These are phyloP conservation scores for Phenganax stokvisi DNA, from an alignment of 92 coral and sea anemone species.

Conservation along the genomic window DNA sequence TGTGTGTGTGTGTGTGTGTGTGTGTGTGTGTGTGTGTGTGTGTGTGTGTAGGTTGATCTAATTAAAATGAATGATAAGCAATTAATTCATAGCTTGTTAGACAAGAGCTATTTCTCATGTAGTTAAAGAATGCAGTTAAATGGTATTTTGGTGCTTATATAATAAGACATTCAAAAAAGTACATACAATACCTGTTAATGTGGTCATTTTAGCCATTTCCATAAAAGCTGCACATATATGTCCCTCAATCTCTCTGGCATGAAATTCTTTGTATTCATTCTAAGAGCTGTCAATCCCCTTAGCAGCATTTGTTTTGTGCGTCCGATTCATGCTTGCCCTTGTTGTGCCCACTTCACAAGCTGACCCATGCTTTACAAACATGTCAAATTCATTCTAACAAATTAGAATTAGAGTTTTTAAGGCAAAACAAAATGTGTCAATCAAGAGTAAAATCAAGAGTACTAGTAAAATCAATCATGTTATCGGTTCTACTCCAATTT, in stretches of 20 bases:
- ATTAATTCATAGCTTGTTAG: neutral
- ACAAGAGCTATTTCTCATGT: neutral
- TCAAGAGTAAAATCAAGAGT: too few relatives aligned
- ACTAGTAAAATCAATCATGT: too few relatives aligned
- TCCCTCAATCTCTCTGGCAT: slow-evolving; percentile 41
- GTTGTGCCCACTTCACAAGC: slow-evolving; percentile 47
- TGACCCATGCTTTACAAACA: slow-evolving; percentile 41
- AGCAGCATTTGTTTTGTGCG: slow-evolving; percentile 47
- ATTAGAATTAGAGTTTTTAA: too few relatives aligned
- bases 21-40: too few relatives aligned
- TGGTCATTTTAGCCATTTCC: slow-evolving; percentile 42
- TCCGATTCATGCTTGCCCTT: slow-evolving; percentile 50
- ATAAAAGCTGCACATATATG: slow-evolving; percentile 50
- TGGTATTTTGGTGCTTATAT: neutral
- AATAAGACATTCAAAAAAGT: neutral
- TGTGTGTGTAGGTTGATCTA: slow-evolving; percentile 3
- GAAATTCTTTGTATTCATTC: slow-evolving; percentile 49
- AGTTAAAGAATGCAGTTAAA: neutral
- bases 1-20: too few relatives aligned
- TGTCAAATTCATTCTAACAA: slow-evolving; percentile 43
- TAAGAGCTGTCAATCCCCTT: slow-evolving; percentile 41
- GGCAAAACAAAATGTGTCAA: too few relatives aligned
- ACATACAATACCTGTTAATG: neutral
- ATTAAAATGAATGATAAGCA: neutral
- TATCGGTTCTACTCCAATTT: too few relatives aligned